Base-by-base conservation (phyloP, 2,797 vertebrate genomes). In the Enteromius unitaeniatus region DNA sequence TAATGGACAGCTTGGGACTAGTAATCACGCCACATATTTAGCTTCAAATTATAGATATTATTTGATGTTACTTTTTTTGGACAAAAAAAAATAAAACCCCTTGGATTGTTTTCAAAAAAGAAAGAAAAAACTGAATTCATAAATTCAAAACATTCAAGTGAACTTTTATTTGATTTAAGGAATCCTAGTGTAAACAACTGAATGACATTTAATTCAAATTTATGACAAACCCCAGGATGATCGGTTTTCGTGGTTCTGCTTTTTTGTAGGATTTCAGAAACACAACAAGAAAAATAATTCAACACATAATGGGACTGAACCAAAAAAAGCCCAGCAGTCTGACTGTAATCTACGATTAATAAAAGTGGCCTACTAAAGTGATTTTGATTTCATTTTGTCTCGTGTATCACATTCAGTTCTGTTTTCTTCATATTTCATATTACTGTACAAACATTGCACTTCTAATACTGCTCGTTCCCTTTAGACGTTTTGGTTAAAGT, bases 21-120 rank as follows among this genome's bases (percentile, higher is more conserved):
- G 42, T 28, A 11, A 49, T 28, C 17, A 17, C 7, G 47, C 69
- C 68, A 47, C 15, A 72, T 42, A 28, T 23, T 19, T 64, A 47
- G 28, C 85, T 88, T 94, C 96, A 42, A 47, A 96, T 96, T 90
- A 91, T 95, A 95, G 95, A 96, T 94, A 95, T 95, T 94, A 95
- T 96, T 96, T 96, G 96, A 96, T 95, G 96, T 95, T 94, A 95
- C 93, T 95, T 96, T 95, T 93, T 93, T 95, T 75, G 21, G 47
- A 51, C 26, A 49, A 42, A 23, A 37, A 31, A 69, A 69, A 14
- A 10, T 9, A 42, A 47, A 47, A 8, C 40, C 23, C 6, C 8
- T 67, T 45, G 2, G 42, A 26, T 45, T 9, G 68, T 72, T 72
- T 72, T 4, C 6, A 4, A 68, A 77, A 69, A 69, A 55, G 53